phyloP scores from a whole-genome alignment of 1,140 invertebrate genomes.

The Atta colombica region DNA sequence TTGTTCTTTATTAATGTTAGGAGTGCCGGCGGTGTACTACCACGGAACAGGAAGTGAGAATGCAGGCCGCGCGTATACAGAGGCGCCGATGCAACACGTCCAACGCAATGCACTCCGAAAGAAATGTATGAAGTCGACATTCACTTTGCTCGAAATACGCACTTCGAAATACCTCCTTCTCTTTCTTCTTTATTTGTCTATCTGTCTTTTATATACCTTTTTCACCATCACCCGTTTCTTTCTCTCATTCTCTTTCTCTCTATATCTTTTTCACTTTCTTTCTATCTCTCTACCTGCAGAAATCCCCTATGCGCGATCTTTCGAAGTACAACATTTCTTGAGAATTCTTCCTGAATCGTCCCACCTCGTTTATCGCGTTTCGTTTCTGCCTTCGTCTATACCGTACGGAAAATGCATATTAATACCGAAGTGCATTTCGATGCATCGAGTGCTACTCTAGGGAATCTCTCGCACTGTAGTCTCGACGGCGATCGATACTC shows the following conservation, averaged over 20 bases:
- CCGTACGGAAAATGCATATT: slow-evolving; percentile 64
- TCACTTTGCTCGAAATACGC: slow-evolving; percentile 70
- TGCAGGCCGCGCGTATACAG: slow-evolving; percentile 80
- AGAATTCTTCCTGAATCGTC: slow-evolving; percentile 43
- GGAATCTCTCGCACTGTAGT: slow-evolving; percentile 31
- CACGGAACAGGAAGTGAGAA: slow-evolving; percentile 82
- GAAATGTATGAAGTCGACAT: slow-evolving; percentile 84
- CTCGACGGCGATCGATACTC: slow-evolving; percentile 48
- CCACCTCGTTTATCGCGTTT: slow-evolving; percentile 74
- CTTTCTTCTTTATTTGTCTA: slow-evolving; percentile 42
- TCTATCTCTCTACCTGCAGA: slow-evolving; percentile 4
- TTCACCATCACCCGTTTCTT: slow-evolving; percentile 51
- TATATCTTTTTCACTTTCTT: background rate
- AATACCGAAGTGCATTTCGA: slow-evolving; percentile 59
- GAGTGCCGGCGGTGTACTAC: slow-evolving; percentile 83
- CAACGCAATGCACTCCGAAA: slow-evolving; percentile 82
- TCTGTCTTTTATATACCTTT: slow-evolving; percentile 14
- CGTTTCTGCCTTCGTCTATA: slow-evolving; percentile 75
- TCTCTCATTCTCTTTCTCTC: background rate
- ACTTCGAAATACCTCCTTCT: slow-evolving; percentile 28
- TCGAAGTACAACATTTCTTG: slow-evolving; percentile 41
- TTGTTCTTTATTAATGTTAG: slow-evolving; percentile 84
- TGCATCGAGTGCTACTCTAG: slow-evolving; percentile 56
- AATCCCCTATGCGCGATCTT: slow-evolving; percentile 38
- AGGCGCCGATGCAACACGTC: slow-evolving; percentile 81